Evolutionary conservation across 2,888 invertebrate genomes (phyloP).

Genomic region (Ornithoptera alexandrae): DNA sequence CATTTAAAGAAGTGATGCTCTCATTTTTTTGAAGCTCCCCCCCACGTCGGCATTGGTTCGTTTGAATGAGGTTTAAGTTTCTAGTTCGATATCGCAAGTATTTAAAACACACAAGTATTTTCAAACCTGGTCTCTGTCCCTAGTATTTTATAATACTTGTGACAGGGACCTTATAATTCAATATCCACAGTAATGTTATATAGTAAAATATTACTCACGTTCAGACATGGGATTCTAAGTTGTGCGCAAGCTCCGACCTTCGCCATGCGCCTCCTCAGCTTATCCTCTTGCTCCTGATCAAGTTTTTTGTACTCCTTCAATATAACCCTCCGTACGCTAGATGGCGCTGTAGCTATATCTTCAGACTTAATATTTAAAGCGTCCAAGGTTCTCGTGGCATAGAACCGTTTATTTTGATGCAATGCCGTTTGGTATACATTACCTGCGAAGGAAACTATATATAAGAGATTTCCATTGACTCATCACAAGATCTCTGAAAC

Average conservation of each 20-base stretch:
- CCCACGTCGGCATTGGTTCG: no score
- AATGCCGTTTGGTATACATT: conserved; percentile 3
- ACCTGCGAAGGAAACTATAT: background rate
- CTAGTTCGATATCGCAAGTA: no score
- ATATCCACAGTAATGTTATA: no score
- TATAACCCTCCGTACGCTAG: conserved; percentile 13
- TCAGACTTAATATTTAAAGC: background rate
- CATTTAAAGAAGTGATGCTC: no score
- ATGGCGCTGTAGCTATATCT: conserved; percentile 15
- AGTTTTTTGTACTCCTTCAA: conserved; percentile 16
- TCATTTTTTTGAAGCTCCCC: no score
- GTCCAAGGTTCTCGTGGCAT: background rate
- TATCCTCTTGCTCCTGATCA: background rate
- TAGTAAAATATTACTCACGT: conserved; percentile 28
- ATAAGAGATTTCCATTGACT: no score
- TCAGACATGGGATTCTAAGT: conserved; percentile 29
- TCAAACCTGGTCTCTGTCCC: no score
- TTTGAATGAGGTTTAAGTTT: no score
- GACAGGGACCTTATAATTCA: background rate
- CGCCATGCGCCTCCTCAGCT: conserved; percentile 13
- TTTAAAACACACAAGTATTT: no score
- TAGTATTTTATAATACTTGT: no score
- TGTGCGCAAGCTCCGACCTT: conserved; percentile 34
- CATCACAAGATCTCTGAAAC: no score
- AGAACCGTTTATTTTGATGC: background rate